These are phyloP conservation scores for Balaeniceps rex DNA, from an alignment of 2,113 vertebrate genomes.

Conservation along the genomic window DNA sequence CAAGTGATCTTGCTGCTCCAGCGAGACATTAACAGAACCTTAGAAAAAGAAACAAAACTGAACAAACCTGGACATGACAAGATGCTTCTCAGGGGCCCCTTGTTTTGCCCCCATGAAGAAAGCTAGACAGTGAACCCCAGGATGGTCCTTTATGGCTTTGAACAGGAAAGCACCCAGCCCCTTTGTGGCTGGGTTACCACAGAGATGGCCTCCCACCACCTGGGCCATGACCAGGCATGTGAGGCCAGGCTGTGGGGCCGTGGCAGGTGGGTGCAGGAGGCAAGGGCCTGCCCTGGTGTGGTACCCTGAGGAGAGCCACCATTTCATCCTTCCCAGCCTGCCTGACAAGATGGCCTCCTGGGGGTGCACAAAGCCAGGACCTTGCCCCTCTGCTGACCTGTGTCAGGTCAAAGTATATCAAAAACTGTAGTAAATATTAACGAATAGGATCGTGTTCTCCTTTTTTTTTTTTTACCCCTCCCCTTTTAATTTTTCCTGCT, in stretches of 20 bases:
- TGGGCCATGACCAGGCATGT: rapidly evolving
- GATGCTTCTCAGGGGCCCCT: background rate
- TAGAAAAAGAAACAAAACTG: background rate
- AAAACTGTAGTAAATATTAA: background rate
- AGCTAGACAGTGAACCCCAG: background rate
- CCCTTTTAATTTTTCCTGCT: background rate
- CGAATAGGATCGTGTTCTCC: background rate
- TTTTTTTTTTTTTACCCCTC: background rate
- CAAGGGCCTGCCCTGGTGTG: background rate
- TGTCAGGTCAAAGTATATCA: background rate
- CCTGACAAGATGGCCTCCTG: background rate
- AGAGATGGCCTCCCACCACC: background rate
- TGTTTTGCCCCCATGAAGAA: background rate
- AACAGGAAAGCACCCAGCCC: background rate
- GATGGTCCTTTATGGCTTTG: background rate
- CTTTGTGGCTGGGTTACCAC: background rate
- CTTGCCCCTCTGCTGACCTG: background rate
- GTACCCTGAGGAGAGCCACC: background rate
- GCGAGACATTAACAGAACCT: background rate
- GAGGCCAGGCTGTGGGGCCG: background rate
- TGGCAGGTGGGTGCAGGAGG: background rate
- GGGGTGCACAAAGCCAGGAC: background rate
- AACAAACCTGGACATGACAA: background rate
- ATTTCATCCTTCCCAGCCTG: background rate
- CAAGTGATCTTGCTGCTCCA: background rate